Evolutionary conservation across 1,140 invertebrate species (phyloP).

Genomic region (Hermetia illucens): DNA sequence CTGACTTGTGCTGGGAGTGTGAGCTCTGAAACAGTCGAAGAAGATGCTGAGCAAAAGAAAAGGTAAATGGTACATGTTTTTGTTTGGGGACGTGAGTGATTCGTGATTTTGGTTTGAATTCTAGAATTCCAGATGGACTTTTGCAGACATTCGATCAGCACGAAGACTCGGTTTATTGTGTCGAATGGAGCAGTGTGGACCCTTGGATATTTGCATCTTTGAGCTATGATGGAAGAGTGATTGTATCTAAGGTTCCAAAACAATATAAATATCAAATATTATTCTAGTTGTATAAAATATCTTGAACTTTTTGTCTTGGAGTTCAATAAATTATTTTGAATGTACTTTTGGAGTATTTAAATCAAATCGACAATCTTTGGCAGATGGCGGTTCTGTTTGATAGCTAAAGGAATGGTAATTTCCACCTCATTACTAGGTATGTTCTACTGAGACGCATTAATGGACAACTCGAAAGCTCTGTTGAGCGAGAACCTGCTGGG

Average conservation of each 20-base stretch:
- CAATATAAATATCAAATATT: slow-evolving; percentile 85
- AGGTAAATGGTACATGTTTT: slow-evolving; percentile 10
- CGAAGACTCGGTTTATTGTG: slow-evolving; percentile 95
- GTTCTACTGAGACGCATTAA: too few species aligned
- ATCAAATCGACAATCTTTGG: too few species aligned
- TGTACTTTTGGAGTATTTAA: too few species aligned
- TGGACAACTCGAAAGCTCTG: too few species aligned
- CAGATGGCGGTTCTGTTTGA: too few species aligned
- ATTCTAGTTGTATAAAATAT: too few species aligned
- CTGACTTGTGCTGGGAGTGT: slow-evolving; percentile 75
- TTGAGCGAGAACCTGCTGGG: too few species aligned
- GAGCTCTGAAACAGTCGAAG: slow-evolving; percentile 50
- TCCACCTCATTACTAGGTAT: too few species aligned
- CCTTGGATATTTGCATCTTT: slow-evolving; percentile 97
- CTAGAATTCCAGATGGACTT: slow-evolving; percentile 60
- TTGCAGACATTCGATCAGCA: slow-evolving; percentile 88
- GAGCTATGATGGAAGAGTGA: slow-evolving; percentile 87
- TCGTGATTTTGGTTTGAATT: slow-evolving; percentile 11
- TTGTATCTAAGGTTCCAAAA: slow-evolving; percentile 83
- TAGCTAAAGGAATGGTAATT: too few species aligned
- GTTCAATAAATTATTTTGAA: too few species aligned
- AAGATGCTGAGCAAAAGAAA: slow-evolving; percentile 1
- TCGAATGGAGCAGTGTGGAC: slow-evolving; percentile 92
- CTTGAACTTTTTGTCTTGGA: too few species aligned
- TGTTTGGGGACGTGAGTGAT: slow-evolving; percentile 3